Evolutionary conservation across 1,140 invertebrate species (phyloP).

Genomic region (Paramacrobiotus metropolitanus): DNA sequence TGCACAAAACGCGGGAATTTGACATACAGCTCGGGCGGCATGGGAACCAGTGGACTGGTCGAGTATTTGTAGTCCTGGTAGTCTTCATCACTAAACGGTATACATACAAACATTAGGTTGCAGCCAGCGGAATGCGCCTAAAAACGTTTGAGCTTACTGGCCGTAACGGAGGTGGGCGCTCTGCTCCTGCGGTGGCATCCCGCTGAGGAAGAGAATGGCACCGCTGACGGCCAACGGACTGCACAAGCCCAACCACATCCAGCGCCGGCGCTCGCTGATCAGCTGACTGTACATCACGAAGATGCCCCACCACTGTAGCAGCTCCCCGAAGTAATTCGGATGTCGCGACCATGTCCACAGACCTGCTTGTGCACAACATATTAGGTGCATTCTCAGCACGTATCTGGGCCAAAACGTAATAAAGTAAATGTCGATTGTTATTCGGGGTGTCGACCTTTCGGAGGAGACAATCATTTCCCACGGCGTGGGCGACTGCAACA

Average conservation of each 20-base stretch:
- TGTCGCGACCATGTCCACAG: constrained; percentile 69
- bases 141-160: too few relatives aligned
- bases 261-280: constrained; percentile 40
- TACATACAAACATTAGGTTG: too few relatives aligned
- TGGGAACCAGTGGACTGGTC: too few relatives aligned
- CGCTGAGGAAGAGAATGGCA: constrained; percentile 63
- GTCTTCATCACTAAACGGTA: too few relatives aligned
- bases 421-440: not conserved
- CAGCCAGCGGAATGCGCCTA: too few relatives aligned
- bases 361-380: constrained; percentile 27
- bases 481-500: too few relatives aligned
- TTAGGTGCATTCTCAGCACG: not conserved
- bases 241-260: constrained; percentile 54
- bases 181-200: too few relatives aligned
- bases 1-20: too few relatives aligned
- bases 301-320: constrained; percentile 75
- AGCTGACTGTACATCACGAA: constrained; percentile 67
- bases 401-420: constrained; percentile 1
- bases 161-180: too few relatives aligned
- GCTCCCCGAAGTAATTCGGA: constrained; percentile 87
- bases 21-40: too few relatives aligned
- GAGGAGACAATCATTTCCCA: not conserved
- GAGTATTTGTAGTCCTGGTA: too few relatives aligned
- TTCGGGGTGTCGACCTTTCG: too few relatives aligned
- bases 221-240: constrained; percentile 65